Evolutionary conservation across 2,797 vertebrate genomes (phyloP).

Genomic region (Parauchenoglanis ngamensis): DNA sequence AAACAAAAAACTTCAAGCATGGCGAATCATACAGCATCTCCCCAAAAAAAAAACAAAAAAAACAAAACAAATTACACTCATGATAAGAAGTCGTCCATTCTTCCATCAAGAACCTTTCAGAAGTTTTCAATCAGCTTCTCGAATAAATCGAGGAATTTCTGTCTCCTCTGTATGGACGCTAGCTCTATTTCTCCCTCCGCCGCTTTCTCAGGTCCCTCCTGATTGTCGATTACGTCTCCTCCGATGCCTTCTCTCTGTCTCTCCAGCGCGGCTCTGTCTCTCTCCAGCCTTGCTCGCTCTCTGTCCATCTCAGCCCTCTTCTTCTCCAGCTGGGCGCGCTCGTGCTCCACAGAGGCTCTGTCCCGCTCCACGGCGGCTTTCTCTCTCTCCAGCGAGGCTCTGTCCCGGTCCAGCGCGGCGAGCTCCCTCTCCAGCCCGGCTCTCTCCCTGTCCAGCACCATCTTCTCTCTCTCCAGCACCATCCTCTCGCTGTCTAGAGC

Average conservation of each 20-base stretch:
- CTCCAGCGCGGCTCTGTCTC: conserved; percentile 55
- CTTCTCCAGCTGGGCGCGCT: conserved; percentile 65
- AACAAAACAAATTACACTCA: conserved; percentile 17
- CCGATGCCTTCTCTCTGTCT: conserved; percentile 42
- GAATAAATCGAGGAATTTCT: conserved; percentile 67
- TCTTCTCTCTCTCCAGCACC: conserved; percentile 66
- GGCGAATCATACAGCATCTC: conserved; percentile 27
- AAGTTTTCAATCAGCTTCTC: conserved; percentile 70
- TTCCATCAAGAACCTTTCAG: conserved; percentile 48
- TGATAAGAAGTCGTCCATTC: conserved; percentile 7
- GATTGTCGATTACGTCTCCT: conserved; percentile 11
- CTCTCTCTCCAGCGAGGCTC: conserved; percentile 68
- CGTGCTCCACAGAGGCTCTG: conserved; percentile 65
- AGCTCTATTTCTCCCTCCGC: conserved; percentile 51
- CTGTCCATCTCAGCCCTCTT: conserved; percentile 61
- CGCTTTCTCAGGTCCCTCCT: conserved; percentile 37
- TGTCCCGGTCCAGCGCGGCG: conserved; percentile 65
- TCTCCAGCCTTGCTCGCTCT: conserved; percentile 61
- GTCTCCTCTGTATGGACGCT: conserved; percentile 59
- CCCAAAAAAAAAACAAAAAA: conserved; percentile 17
- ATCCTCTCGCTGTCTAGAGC: conserved; percentile 60
- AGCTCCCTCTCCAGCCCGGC: conserved; percentile 66
- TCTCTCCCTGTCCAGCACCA: conserved; percentile 67
- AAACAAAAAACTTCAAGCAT: conserved; percentile 1
- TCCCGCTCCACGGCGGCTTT: conserved; percentile 66